Percentiles rank a stretch among this genome's conserved stretches.
phyloP scores from a whole-genome alignment of 92 coral and sea anemone genomes.

The Actinostola sp. region DNA sequence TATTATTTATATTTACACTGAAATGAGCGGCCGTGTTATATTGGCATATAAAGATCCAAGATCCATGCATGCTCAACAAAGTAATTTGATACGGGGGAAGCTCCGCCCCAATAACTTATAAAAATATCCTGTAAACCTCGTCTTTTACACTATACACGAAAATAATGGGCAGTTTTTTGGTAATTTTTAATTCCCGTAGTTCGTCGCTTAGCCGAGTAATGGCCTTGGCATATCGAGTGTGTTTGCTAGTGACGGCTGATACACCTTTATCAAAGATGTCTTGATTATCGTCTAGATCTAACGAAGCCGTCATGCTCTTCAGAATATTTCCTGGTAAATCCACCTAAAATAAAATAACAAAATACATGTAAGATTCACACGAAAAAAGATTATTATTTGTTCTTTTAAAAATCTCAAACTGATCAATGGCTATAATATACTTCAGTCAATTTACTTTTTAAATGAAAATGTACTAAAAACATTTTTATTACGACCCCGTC shows the following conservation, averaged over 20 bases:
- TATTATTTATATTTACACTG: too few species aligned
- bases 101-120: conserved; percentile 30
- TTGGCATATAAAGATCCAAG: too few species aligned
- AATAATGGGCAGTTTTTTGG: conserved; percentile 72
- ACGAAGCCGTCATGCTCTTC: conserved; percentile 68
- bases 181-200: conserved; percentile 71
- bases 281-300: conserved; percentile 77
- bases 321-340: conserved; percentile 84
- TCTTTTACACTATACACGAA: conserved; percentile 87
- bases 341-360: conserved; percentile 61
- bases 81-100: background rate
- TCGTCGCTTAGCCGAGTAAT: conserved; percentile 79
- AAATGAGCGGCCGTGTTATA: too few species aligned
- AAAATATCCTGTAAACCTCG: conserved; percentile 79
- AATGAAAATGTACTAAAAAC: too few species aligned
- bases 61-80: too few species aligned
- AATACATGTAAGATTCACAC: background rate
- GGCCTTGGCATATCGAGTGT: conserved; percentile 68
- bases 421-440: too few species aligned
- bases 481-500: too few species aligned
- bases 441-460: too few species aligned
- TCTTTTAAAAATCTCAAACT: background rate
- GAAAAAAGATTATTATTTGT: too few species aligned
- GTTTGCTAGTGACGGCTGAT: conserved; percentile 70
- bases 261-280: conserved; percentile 71